Conservation (phyloP, 2,113 vertebrate genomes). For the Brachypodius melanocephalos region DNA sequence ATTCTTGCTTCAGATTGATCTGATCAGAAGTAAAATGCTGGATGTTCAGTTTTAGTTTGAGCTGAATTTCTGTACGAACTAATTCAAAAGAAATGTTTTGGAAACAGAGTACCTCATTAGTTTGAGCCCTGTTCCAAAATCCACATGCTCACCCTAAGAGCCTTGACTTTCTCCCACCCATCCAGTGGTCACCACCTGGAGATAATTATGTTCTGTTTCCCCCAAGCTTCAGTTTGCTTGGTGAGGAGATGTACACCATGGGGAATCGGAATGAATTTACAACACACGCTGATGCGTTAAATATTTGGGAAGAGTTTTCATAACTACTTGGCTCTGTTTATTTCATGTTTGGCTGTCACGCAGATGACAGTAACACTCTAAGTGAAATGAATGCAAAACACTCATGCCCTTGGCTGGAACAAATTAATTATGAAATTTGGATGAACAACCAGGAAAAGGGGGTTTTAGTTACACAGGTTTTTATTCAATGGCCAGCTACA, state of each 20-base stretch:
- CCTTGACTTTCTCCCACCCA: not conserved
- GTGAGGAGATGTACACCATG: not conserved
- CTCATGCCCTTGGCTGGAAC: not conserved
- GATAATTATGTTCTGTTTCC: not conserved
- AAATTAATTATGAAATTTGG: not conserved
- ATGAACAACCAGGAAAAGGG: not conserved
- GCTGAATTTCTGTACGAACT: not conserved
- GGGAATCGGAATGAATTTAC: not conserved
- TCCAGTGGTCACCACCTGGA: not conserved
- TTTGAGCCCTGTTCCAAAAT: not conserved
- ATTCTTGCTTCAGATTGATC: not conserved
- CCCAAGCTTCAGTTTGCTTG: not conserved
- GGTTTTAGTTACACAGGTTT: not conserved
- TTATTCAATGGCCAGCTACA: not conserved
- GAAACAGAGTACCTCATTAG: not conserved
- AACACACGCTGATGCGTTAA: not conserved
- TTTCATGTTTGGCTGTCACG: not conserved
- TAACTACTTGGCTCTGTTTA: not conserved
- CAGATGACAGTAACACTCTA: not conserved
- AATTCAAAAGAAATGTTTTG: not conserved
- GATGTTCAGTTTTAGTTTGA: not conserved
- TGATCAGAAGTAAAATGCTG: not conserved
- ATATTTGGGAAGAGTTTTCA: not conserved
- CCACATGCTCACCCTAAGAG: rapidly evolving
- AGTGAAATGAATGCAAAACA: not conserved